Conservation (phyloP, 1,140 invertebrate species). For the Monochamus saltuarius region DNA sequence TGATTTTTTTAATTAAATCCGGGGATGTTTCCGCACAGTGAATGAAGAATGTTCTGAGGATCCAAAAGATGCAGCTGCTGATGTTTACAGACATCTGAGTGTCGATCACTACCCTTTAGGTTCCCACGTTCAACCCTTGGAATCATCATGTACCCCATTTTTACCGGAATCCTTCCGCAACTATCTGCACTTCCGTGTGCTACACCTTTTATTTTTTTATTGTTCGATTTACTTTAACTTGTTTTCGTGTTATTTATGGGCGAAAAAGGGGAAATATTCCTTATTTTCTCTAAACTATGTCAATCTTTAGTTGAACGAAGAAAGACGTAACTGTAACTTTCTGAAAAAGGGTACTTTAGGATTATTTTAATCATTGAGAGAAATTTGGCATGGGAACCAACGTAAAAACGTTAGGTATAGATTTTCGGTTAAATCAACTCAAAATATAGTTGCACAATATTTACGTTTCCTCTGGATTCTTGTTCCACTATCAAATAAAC, state of each 20-base stretch:
- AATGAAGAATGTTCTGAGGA: conserved; percentile 4
- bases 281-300: too few relatives aligned
- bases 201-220: conserved; percentile 18
- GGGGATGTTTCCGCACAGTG: conserved; percentile 5
- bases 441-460: too few relatives aligned
- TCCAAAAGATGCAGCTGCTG: conserved; percentile 25
- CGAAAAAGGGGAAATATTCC: conserved; percentile 5
- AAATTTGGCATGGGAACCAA: too few relatives aligned
- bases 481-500: too few relatives aligned
- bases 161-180: conserved; percentile 33
- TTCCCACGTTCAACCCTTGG: conserved; percentile 25
- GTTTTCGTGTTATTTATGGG: conserved; percentile 5
- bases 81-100: conserved; percentile 33
- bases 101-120: conserved; percentile 23
- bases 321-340: too few relatives aligned
- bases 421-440: too few relatives aligned
- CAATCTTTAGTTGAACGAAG: too few relatives aligned
- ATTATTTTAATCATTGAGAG: too few relatives aligned
- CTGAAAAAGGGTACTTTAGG: too few relatives aligned
- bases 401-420: too few relatives aligned
- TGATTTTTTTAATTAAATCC: conserved; percentile 14
- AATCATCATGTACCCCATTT: conserved; percentile 15
- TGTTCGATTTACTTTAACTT: not conserved
- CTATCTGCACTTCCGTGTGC: conserved; percentile 29
- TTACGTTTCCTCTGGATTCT: too few relatives aligned